These are phyloP conservation scores for Genyomyrus donnyi DNA, from an alignment of 2,113 vertebrate species.

Conservation along the genomic window DNA sequence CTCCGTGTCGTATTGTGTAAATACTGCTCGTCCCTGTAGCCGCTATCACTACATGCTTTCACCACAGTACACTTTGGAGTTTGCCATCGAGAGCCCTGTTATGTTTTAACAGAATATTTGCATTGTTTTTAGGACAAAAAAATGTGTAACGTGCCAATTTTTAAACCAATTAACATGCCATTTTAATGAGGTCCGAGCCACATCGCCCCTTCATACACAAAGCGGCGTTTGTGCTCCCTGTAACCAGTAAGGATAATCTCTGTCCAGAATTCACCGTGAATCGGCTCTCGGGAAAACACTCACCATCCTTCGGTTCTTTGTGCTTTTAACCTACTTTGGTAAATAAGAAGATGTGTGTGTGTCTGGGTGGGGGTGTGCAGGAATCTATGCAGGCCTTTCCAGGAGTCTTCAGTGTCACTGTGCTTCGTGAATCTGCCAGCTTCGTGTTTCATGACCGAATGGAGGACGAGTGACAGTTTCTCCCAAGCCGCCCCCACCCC, in stretches of 20 bases:
- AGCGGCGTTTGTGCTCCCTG: conserved; percentile 20
- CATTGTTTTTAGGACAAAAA: neutral
- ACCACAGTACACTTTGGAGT: neutral
- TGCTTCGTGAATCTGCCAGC: neutral
- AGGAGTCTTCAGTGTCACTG: conserved; percentile 2
- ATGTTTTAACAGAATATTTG: neutral
- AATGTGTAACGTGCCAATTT: neutral
- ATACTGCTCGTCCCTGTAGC: neutral
- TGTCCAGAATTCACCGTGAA: neutral
- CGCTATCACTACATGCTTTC: neutral
- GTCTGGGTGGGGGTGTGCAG: neutral
- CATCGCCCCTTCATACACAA: conserved; percentile 20
- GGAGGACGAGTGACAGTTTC: conserved; percentile 10
- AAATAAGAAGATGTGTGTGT: conserved; percentile 8
- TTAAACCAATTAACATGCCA: conserved; percentile 19
- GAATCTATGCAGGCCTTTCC: neutral
- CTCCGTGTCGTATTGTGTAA: conserved; percentile 1
- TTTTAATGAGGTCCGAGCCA: conserved; percentile 21
- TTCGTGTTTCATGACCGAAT: conserved; percentile 21
- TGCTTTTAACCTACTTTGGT: neutral
- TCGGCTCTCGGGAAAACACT: neutral
- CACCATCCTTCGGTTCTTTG: neutral
- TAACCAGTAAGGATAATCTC: conserved; percentile 22
- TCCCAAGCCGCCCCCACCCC: neutral
- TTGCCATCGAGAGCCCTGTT: neutral